phyloP scores from a whole-genome alignment of 1,140 invertebrate genomes.

The Elysia chlorotica region DNA sequence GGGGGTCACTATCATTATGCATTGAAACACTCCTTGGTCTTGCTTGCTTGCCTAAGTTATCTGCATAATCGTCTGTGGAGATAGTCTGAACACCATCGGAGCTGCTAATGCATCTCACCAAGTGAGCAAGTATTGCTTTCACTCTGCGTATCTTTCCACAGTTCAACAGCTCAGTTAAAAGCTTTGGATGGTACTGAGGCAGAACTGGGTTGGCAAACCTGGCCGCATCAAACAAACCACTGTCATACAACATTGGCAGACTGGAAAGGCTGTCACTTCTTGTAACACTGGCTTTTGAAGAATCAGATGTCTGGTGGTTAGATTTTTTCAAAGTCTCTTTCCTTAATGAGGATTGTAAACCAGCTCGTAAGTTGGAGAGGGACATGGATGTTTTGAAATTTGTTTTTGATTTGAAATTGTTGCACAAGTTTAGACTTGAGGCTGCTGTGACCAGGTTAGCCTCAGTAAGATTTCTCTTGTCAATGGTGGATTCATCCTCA shows the following conservation, averaged over 20 bases:
- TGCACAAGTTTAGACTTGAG: slow-evolving; percentile 17
- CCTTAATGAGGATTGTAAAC: slow-evolving; percentile 24
- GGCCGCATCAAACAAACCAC: slow-evolving; percentile 95
- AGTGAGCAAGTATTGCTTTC: slow-evolving; percentile 95
- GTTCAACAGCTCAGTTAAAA: slow-evolving; percentile 97
- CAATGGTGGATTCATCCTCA: slow-evolving; percentile 45
- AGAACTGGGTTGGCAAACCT: slow-evolving; percentile 93
- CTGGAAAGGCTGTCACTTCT: slow-evolving; percentile 50
- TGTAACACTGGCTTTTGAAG: slow-evolving; percentile 26
- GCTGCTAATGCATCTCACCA: slow-evolving; percentile 72
- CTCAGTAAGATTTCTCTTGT: slow-evolving; percentile 79
- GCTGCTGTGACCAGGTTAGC: slow-evolving; percentile 62
- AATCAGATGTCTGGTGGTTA: slow-evolving; percentile 22
- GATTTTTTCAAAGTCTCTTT: slow-evolving; percentile 35
- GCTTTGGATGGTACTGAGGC: slow-evolving; percentile 99
- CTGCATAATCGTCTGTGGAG: slow-evolving; percentile 18
- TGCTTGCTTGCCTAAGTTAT: slow-evolving; percentile 16
- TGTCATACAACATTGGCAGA: slow-evolving; percentile 68
- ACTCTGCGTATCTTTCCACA: slow-evolving; percentile 89
- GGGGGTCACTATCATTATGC: slow-evolving; percentile 54
- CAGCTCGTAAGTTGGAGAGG: slow-evolving; percentile 45
- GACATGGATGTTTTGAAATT: slow-evolving; percentile 38
- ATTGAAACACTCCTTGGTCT: slow-evolving; percentile 28
- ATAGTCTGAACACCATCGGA: slow-evolving; percentile 40
- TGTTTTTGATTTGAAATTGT: slow-evolving; percentile 30